Conservation (phyloP, 2,797 vertebrate genomes). For the Etheostoma nigrum region DNA sequence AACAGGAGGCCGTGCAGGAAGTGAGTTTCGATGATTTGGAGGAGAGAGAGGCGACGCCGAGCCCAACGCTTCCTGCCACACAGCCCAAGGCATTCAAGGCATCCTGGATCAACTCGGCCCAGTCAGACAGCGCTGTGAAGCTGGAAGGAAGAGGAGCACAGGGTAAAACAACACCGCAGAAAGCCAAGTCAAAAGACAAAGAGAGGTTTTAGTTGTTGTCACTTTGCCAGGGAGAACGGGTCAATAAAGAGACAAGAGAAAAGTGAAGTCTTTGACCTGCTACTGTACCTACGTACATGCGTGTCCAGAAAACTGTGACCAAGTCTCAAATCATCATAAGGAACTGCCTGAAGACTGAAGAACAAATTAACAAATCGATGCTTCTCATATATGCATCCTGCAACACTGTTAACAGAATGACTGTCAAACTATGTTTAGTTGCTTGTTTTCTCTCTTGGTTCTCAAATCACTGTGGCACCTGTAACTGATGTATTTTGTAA, state of each 20-base stretch:
- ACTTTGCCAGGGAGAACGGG: conserved; percentile 10
- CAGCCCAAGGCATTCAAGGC: conserved; percentile 68
- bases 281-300: conserved; percentile 62
- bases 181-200: conserved; percentile 78
- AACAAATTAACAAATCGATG: conserved; percentile 27
- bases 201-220: conserved; percentile 65
- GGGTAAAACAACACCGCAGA: conserved; percentile 59
- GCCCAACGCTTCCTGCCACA: conserved; percentile 44
- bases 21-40: conserved; percentile 90
- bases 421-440: conserved; percentile 62
- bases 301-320: conserved; percentile 69
- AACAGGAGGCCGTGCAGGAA: conserved; percentile 94
- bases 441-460: conserved; percentile 63
- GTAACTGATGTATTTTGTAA: conserved; percentile 73
- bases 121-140: conserved; percentile 44
- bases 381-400: conserved; percentile 60
- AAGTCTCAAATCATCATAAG: conserved; percentile 51
- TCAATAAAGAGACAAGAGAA: conserved; percentile 23
- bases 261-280: conserved; percentile 46
- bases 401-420: conserved; percentile 70
- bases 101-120: conserved; percentile 74
- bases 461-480: conserved; percentile 78
- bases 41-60: conserved; percentile 62
- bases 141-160: conserved; percentile 56
- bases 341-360: conserved; percentile 39